A percentile compares a stretch with the other conserved stretches of the same genome.
phyloP scores from a whole-genome alignment of 2,113 vertebrate genomes.

The Bambusicola thoracicus region DNA sequence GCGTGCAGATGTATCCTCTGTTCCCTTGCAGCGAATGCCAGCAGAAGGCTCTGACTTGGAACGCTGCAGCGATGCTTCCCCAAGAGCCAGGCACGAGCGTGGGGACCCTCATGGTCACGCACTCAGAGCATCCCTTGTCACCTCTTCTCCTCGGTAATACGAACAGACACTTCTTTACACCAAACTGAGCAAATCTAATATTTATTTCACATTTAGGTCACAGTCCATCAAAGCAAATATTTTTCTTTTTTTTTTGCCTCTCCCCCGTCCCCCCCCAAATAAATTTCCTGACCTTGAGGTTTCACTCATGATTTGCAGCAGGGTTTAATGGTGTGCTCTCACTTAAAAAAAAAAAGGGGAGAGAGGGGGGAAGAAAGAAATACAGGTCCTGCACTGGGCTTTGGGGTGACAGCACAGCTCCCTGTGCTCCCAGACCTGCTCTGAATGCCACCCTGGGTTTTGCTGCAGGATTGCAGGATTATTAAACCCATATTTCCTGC shows the following conservation, averaged over 20 bases:
- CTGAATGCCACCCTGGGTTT: background rate
- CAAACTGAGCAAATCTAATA: conserved; percentile 39
- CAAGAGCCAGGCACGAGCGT: background rate
- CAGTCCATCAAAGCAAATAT: conserved; percentile 35
- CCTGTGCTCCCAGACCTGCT: background rate
- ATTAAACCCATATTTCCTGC: background rate
- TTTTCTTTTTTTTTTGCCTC: background rate
- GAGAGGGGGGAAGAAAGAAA: background rate
- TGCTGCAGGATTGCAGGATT: background rate
- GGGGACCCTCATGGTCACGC: background rate
- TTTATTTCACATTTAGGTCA: conserved; percentile 63
- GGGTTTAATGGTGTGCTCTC: background rate
- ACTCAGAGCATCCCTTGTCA: background rate
- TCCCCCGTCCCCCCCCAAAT: too few relatives aligned
- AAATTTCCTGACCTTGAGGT: background rate
- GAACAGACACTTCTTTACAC: conserved; percentile 20
- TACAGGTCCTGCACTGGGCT: background rate
- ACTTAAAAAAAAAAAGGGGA: background rate
- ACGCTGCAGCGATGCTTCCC: background rate
- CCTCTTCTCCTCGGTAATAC: background rate
- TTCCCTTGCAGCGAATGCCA: background rate
- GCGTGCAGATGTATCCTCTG: background rate
- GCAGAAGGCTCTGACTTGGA: conserved; percentile 24
- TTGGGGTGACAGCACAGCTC: background rate
- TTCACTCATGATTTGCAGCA: background rate